phyloP scores from a whole-genome alignment of 2,888 invertebrate genomes.

The Euplagia quadripunctaria region DNA sequence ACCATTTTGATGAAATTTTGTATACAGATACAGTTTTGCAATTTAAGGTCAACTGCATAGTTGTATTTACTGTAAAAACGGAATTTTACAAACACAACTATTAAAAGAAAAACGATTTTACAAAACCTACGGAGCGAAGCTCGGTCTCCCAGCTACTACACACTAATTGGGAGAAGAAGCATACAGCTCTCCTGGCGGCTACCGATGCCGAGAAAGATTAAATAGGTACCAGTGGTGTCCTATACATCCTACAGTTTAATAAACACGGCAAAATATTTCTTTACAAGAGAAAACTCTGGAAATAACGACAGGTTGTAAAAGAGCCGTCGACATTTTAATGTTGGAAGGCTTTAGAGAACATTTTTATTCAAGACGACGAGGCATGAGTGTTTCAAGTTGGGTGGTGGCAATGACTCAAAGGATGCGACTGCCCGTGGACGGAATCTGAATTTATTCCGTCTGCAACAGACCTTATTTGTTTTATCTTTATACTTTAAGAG shows the following conservation, averaged over 20 bases:
- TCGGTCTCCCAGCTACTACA: no score
- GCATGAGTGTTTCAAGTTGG: constrained; percentile 46
- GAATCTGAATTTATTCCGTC: constrained; percentile 51
- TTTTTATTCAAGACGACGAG: constrained; percentile 50
- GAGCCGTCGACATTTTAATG: constrained; percentile 25
- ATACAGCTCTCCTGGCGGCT: no score
- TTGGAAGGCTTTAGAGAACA: constrained; percentile 25
- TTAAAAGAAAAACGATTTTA: no score
- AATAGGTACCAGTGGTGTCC: no score
- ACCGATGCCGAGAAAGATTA: no score
- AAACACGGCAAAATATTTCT: constrained; percentile 12
- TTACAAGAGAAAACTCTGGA: constrained; percentile 18
- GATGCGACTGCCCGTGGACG: constrained; percentile 46
- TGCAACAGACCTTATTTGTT: constrained; percentile 39
- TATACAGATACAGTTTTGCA: no score
- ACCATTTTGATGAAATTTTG: no score
- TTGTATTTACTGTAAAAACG: no score
- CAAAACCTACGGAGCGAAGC: no score
- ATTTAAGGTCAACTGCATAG: no score
- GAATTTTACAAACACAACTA: no score
- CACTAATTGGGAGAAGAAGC: no score
- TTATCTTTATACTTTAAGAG: constrained; percentile 35
- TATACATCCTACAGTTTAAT: not conserved
- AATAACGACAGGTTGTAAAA: constrained; percentile 16
- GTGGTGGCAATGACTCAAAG: constrained; percentile 48